A percentile compares a stretch with the other conserved stretches of the same genome.
Evolutionary conservation across 2,113 vertebrate genomes (phyloP).

Genomic region (Nanger granti): DNA sequence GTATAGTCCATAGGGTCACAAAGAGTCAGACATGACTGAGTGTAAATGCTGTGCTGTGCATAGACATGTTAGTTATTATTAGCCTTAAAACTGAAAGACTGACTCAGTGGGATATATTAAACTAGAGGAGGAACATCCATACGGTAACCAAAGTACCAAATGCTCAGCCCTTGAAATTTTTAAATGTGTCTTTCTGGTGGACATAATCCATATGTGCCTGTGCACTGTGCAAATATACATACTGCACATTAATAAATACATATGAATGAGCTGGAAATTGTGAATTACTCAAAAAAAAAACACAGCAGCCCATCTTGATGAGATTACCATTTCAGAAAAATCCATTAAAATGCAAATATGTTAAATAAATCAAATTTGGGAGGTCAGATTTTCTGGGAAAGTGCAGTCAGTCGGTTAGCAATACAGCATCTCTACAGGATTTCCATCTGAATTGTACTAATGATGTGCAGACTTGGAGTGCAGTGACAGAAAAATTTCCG

Average conservation of each 20-base stretch:
- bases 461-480: conserved; percentile 6
- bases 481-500: conserved; percentile 42
- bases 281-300: conserved; percentile 52
- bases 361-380: conserved; percentile 69
- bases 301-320: conserved; percentile 49
- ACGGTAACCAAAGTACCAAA: conserved; percentile 5
- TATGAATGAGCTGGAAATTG: conserved; percentile 46
- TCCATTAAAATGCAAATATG: conserved; percentile 64
- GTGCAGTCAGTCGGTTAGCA: conserved; percentile 61
- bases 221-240: not conserved
- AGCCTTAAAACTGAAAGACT: not conserved
- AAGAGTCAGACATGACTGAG: not conserved
- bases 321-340: conserved; percentile 57
- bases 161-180: not conserved
- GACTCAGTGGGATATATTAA: not conserved
- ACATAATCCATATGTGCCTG: not conserved
- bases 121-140: not conserved
- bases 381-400: conserved; percentile 58
- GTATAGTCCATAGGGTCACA: not conserved
- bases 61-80: not conserved
- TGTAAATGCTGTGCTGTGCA: not conserved
- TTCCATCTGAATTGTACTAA: conserved; percentile 66
- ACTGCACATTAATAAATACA: conserved; percentile 10
- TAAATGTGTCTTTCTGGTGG: not conserved
- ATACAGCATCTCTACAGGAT: conserved; percentile 52